Conservation (phyloP, 2,888 invertebrate species). For the Aricia artaxerxes region DNA sequence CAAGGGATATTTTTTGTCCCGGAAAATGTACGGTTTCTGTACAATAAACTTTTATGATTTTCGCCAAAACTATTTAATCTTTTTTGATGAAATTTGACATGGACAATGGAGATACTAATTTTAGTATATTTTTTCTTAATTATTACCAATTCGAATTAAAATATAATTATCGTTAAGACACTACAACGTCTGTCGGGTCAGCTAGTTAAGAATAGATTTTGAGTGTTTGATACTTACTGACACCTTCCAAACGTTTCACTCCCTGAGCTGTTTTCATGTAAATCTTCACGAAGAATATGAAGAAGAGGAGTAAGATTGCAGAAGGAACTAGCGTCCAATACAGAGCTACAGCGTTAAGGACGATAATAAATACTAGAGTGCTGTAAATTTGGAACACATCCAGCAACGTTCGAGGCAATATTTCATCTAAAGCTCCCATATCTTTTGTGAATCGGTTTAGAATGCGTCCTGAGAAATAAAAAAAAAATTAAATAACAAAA, state of each 20-base stretch:
- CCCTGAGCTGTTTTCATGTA: constrained; percentile 86
- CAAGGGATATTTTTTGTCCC: too few relatives aligned
- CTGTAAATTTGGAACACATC: constrained; percentile 82
- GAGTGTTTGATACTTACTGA: constrained; percentile 64
- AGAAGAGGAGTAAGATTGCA: constrained; percentile 76
- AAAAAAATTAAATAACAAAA: neutral
- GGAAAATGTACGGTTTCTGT: too few relatives aligned
- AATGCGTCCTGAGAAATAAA: constrained; percentile 81
- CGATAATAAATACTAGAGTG: constrained; percentile 77
- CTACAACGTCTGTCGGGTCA: too few relatives aligned
- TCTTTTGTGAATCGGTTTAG: constrained; percentile 91
- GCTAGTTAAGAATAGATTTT: too few relatives aligned
- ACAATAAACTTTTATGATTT: too few relatives aligned
- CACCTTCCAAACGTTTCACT: constrained; percentile 83
- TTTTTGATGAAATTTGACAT: too few relatives aligned
- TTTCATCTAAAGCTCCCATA: constrained; percentile 89
- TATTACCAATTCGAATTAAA: too few relatives aligned
- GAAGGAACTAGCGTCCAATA: constrained; percentile 82
- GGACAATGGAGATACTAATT: too few relatives aligned
- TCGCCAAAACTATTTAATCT: too few relatives aligned
- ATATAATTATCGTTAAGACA: too few relatives aligned
- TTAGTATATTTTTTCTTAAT: too few relatives aligned
- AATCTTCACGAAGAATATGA: constrained; percentile 80
- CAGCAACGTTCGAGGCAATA: constrained; percentile 84
- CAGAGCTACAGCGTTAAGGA: constrained; percentile 82